phyloP scores from a whole-genome alignment of 2,113 vertebrate species.

The Pheucticus melanocephalus region DNA sequence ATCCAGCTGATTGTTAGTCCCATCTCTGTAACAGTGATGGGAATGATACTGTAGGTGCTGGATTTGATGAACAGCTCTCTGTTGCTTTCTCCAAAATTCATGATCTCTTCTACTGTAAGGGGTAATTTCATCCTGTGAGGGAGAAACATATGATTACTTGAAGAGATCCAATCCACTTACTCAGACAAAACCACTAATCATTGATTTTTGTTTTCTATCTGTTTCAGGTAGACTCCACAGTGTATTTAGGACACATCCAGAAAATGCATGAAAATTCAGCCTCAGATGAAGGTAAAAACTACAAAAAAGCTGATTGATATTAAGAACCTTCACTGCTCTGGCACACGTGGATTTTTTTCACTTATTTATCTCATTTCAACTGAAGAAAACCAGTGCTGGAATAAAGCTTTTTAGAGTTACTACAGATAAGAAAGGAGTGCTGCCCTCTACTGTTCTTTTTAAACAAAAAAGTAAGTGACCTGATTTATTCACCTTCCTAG shows the following conservation, averaged over 20 bases:
- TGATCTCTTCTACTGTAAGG: slow-evolving; percentile 83
- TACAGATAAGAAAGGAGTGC: neutral
- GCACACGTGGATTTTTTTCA: neutral
- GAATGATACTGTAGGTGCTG: slow-evolving; percentile 87
- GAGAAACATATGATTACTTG: neutral
- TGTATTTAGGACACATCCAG: neutral
- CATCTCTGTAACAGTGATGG: slow-evolving; percentile 74
- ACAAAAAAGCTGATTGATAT: neutral
- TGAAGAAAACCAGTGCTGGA: neutral
- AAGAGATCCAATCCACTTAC: neutral
- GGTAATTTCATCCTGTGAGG: slow-evolving; percentile 75
- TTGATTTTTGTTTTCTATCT: neutral
- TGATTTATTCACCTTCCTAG: neutral
- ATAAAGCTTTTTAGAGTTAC: neutral
- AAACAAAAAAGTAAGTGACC: neutral
- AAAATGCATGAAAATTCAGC: neutral
- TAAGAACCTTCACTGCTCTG: neutral
- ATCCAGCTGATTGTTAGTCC: slow-evolving; percentile 90
- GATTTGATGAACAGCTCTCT: slow-evolving; percentile 92
- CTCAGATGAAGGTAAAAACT: neutral
- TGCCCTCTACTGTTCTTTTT: slow-evolving; percentile 1
- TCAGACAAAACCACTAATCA: neutral
- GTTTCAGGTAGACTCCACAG: neutral
- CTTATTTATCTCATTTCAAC: neutral
- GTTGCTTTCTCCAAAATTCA: slow-evolving; percentile 79